A percentile compares a stretch with the other conserved stretches of the same genome.
Evolutionary conservation across 2,113 vertebrate species (phyloP).

Genomic region (Bagarius yarrelli): DNA sequence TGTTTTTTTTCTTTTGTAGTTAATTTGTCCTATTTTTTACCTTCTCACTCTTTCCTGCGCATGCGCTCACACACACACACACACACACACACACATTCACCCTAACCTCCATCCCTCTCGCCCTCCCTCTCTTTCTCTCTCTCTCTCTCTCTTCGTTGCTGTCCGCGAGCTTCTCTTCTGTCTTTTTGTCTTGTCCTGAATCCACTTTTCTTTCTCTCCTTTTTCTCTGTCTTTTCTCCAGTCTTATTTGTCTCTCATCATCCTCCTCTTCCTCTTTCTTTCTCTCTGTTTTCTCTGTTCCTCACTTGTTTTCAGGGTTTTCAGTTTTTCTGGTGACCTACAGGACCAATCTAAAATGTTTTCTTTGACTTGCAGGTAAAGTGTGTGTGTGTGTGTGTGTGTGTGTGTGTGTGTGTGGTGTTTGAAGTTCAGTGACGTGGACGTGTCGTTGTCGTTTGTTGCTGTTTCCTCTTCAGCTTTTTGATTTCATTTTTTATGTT

Average conservation of each 20-base stretch:
- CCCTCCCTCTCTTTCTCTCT: constrained; percentile 11
- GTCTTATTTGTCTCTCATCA: constrained; percentile 1
- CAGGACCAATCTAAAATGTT: constrained; percentile 51
- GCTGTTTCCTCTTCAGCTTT: too few species aligned
- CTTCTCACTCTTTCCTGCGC: neutral
- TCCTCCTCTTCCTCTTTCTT: constrained; percentile 1
- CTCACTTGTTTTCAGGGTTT: too few species aligned
- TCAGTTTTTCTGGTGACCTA: neutral
- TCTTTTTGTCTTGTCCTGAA: constrained; percentile 33
- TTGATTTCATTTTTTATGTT: too few species aligned
- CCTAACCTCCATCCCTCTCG: neutral
- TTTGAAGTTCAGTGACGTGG: neutral
- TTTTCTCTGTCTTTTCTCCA: neutral
- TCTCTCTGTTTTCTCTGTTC: constrained; percentile 22
- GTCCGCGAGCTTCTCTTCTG: constrained; percentile 24
- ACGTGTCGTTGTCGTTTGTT: too few species aligned
- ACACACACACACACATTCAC: too few species aligned
- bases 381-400: neutral
- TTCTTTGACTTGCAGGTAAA: constrained; percentile 50
- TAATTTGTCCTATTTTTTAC: neutral
- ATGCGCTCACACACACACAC: neutral
- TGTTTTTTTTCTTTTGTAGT: neutral
- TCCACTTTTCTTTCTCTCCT: constrained; percentile 61
- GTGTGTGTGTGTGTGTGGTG: neutral
- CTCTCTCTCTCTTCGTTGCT: constrained; percentile 33